Percentiles rank a stretch among this genome's conserved stretches.
Evolutionary conservation across 1,140 invertebrate genomes (phyloP).

Genomic region (Drosophila repletoides): DNA sequence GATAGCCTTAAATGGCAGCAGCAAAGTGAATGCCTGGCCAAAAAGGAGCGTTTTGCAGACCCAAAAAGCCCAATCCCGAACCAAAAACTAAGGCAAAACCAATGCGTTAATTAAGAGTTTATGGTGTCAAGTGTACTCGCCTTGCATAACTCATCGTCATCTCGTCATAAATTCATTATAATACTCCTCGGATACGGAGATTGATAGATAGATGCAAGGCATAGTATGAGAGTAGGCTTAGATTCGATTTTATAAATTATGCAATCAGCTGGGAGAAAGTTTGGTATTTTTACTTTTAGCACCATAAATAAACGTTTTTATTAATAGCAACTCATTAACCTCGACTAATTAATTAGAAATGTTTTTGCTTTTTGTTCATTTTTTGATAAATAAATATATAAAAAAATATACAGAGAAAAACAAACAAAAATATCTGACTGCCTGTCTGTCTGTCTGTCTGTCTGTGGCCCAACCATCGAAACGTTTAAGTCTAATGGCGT

Average conservation of each 20-base stretch:
- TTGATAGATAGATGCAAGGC: not conserved
- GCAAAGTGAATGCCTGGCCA: constrained; percentile 58
- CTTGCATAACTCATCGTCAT: constrained; percentile 73
- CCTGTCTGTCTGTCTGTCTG: too few species aligned
- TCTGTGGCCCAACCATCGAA: constrained; percentile 20
- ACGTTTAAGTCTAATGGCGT: constrained; percentile 26
- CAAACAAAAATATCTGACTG: too few species aligned
- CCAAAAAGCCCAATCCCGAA: not conserved
- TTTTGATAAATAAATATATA: too few species aligned
- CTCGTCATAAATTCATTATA: constrained; percentile 40
- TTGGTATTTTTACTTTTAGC: constrained; percentile 62
- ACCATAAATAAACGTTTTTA: constrained; percentile 78
- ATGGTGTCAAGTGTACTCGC: constrained; percentile 63
- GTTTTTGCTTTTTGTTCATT: too few species aligned
- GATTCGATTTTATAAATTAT: constrained; percentile 51
- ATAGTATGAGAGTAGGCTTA: constrained; percentile 2
- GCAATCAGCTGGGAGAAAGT: constrained; percentile 63
- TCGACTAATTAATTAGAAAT: constrained; percentile 78
- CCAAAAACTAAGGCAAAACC: not conserved
- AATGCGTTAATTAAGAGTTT: constrained; percentile 72
- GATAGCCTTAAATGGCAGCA: constrained; percentile 69
- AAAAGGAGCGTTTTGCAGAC: constrained; percentile 51
- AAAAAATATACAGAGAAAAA: constrained; percentile 45
- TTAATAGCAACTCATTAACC: constrained; percentile 77
- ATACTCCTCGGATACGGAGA: constrained; percentile 18